These are phyloP conservation scores for Cephus rjabovi DNA, from an alignment of 2,888 invertebrate species.

Conservation along the genomic window DNA sequence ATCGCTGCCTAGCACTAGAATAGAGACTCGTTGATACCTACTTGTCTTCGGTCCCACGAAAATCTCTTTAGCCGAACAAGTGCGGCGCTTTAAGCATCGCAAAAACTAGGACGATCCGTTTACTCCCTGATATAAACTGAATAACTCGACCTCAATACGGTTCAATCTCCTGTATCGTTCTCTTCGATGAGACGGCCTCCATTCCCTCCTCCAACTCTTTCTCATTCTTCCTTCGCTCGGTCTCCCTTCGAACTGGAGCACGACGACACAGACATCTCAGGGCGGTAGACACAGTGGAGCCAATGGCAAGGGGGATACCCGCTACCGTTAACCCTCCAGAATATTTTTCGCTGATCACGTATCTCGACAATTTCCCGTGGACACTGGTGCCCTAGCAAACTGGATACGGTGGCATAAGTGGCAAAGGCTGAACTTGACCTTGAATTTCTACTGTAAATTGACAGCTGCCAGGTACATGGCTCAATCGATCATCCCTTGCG, in stretches of 20 bases:
- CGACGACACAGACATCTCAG: neutral
- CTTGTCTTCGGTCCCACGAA: neutral
- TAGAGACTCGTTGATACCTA: neutral
- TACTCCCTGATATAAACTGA: neutral
- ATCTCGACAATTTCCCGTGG: neutral
- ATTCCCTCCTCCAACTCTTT: neutral
- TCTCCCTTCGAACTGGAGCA: neutral
- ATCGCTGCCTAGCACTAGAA: neutral
- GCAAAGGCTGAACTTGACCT: neutral
- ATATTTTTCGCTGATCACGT: conserved; percentile 1
- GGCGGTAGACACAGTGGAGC: neutral
- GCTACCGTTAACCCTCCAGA: neutral
- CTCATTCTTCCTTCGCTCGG: neutral
- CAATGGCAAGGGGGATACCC: neutral
- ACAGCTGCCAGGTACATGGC: neutral
- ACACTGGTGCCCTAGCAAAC: neutral
- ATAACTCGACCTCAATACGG: conserved; percentile 5
- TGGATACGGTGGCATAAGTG: neutral
- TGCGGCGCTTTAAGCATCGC: neutral
- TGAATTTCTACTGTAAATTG: neutral
- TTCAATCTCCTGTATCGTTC: neutral
- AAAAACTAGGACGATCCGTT: neutral
- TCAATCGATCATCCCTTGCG: neutral
- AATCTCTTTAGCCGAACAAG: neutral
- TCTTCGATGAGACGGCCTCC: neutral